Base-by-base conservation (phyloP, 2,888 invertebrate genomes). In the Sesia apiformis region DNA sequence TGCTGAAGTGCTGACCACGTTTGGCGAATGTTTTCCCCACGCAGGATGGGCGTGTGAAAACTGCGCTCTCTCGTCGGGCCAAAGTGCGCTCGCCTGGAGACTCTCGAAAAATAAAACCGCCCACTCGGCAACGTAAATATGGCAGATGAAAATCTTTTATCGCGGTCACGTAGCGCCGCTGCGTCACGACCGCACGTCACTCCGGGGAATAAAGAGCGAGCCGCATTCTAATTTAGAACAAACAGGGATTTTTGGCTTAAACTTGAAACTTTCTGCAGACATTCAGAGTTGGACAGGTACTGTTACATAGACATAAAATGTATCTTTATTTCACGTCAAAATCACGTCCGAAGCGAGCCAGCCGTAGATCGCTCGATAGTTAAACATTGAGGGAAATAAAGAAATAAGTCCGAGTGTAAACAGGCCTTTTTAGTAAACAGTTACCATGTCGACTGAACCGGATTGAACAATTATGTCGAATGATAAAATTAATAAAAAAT, bases 91-190 rank as follows among this genome's bases (percentile, higher is more conserved):
- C 64, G 70, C 68, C 70, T 75, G 70, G 74, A 83, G 84, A 79
- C 80, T 80, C 87, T 87, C 76, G 74, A 84, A 86, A 81, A 73
- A 86, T 82, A 86, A 88, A 87, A 84, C 87, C 88, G 81, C 87
- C 88, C 88, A 88, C 88, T 87, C 84, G 73, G 76, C 84, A 72
- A 80, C 83, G 87, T 87, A 88, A 88, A 89, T 88, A 89, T 85
- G 82, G 85, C 82, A 88, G 89, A 89, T 89, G 88, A 83, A 87
- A 86, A 88, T 89, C 89, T 89, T 87, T 89, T 89, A 89, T 89
- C 89, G 81, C 80, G 83, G 88, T 88, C 89, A 89, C 89, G 89
- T 89, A 87, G 80, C 81, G 70, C 74, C 73, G 82, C 78, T 68
- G 81, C 84, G 84, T 87, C 89, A 89, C 88, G 88, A 88, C 72